Evolutionary conservation across 2,113 vertebrate genomes (phyloP).

Genomic region (Chaetodon trifascialis): DNA sequence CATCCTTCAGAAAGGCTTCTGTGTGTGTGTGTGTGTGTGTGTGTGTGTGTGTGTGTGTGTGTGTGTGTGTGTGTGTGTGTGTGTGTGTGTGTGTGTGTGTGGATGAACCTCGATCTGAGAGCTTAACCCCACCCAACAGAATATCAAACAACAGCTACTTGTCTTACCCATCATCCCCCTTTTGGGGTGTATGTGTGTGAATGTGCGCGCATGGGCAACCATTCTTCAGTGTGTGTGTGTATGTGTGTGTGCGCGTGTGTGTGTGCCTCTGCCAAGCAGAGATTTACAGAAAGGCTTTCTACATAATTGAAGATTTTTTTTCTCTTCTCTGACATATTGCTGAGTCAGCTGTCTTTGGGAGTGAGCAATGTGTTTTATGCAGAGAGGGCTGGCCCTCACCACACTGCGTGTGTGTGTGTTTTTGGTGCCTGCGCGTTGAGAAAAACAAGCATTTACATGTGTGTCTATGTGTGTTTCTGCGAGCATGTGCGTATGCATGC

Average conservation of each 20-base stretch:
- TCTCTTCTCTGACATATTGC: slow-evolving; percentile 71
- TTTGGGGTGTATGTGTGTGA: slow-evolving; percentile 16
- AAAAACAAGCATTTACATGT: slow-evolving; percentile 39
- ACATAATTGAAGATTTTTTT: slow-evolving; percentile 82
- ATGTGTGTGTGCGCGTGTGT: slow-evolving; percentile 19
- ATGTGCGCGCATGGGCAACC: neutral
- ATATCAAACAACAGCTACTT: slow-evolving; percentile 57
- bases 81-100: slow-evolving; percentile 12
- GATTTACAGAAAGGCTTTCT: slow-evolving; percentile 84
- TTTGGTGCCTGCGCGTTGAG: slow-evolving; percentile 7
- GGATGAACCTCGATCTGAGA: slow-evolving; percentile 17
- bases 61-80: slow-evolving; percentile 5
- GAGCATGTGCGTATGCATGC: neutral
- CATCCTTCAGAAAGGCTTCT: neutral
- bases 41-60: slow-evolving; percentile 10
- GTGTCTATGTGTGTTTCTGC: neutral
- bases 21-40: slow-evolving; percentile 15
- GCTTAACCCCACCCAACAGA: slow-evolving; percentile 43
- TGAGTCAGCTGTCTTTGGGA: slow-evolving; percentile 77
- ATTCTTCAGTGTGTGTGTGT: slow-evolving; percentile 36
- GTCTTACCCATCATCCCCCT: slow-evolving; percentile 52
- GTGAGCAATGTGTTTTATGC: slow-evolving; percentile 65
- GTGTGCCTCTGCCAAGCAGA: slow-evolving; percentile 65
- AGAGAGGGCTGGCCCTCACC: slow-evolving; percentile 25
- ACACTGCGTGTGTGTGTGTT: slow-evolving; percentile 19